phyloP scores from a whole-genome alignment of 2,113 vertebrate species.

The Trematomus loennbergii region DNA sequence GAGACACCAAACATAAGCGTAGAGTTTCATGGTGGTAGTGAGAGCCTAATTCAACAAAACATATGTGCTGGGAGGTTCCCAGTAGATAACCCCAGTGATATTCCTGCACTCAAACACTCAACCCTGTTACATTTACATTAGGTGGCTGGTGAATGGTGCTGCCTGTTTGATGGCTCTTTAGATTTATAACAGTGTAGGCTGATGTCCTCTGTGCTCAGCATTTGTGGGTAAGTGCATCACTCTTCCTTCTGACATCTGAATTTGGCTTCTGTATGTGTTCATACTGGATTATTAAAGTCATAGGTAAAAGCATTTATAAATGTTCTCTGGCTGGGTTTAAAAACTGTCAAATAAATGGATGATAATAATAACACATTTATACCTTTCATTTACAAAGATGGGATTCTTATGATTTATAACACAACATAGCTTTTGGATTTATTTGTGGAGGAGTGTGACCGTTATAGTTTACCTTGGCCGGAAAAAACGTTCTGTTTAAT shows the following conservation, averaged over 20 bases:
- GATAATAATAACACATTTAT: constrained; percentile 5
- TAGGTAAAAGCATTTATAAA: constrained; percentile 22
- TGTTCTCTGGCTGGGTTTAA: constrained; percentile 1
- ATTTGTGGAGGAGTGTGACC: background rate
- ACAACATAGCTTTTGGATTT: constrained; percentile 5
- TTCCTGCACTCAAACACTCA: constrained; percentile 42
- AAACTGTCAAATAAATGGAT: constrained; percentile 9
- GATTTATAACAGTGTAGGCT: constrained; percentile 24
- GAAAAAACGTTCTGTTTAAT: constrained; percentile 10
- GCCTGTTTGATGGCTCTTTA: constrained; percentile 25
- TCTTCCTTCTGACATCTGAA: constrained; percentile 27
- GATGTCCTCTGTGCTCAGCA: constrained; percentile 30
- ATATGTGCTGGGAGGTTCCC: constrained; percentile 40
- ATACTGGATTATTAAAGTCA: constrained; percentile 19
- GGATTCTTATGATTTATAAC: background rate
- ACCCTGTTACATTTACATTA: constrained; percentile 42
- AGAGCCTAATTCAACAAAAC: constrained; percentile 45
- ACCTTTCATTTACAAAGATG: background rate
- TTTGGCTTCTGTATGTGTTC: constrained; percentile 10
- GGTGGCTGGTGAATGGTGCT: constrained; percentile 37
- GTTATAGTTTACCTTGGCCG: constrained; percentile 8
- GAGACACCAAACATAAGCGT: background rate
- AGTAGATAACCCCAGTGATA: constrained; percentile 62
- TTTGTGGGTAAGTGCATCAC: constrained; percentile 1
- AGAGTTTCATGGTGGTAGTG: background rate